These are phyloP conservation scores for Callorhinus ursinus DNA, from an alignment of 2,113 vertebrate species.

Conservation along the genomic window DNA sequence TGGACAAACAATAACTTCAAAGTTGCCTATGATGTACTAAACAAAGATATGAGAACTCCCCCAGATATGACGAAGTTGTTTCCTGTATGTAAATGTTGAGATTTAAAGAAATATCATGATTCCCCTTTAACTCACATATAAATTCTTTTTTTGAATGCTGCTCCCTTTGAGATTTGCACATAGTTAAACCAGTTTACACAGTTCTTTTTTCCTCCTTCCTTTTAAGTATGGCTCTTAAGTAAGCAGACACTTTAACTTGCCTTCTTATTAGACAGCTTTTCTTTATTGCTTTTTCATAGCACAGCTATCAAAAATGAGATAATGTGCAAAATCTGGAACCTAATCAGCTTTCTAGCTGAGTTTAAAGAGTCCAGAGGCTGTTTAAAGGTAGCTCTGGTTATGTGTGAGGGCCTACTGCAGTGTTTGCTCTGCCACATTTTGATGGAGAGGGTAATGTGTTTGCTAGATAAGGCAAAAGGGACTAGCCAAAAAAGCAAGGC, in stretches of 20 bases:
- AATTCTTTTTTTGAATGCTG: constrained; percentile 60
- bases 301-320: constrained; percentile 88
- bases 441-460: constrained; percentile 90
- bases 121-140: background rate
- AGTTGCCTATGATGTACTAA: background rate
- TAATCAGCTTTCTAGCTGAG: constrained; percentile 88
- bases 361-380: constrained; percentile 85
- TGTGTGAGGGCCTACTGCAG: constrained; percentile 83
- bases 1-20: background rate
- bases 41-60: background rate
- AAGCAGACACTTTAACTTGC: constrained; percentile 84
- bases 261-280: constrained; percentile 84
- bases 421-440: constrained; percentile 88
- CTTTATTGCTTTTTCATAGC: constrained; percentile 88
- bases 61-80: background rate
- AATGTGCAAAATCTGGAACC: constrained; percentile 86
- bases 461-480: constrained; percentile 86
- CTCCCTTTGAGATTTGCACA: constrained; percentile 83
- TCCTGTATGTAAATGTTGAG: background rate
- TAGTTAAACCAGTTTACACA: constrained; percentile 85
- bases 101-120: background rate
- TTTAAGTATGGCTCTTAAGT: constrained; percentile 83
- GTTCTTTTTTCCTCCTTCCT: constrained; percentile 56
- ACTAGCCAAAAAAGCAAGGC: constrained; percentile 86
- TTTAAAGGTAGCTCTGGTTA: constrained; percentile 86